Conservation (phyloP, 2,888 invertebrate species). For the Pollenia angustigena region DNA sequence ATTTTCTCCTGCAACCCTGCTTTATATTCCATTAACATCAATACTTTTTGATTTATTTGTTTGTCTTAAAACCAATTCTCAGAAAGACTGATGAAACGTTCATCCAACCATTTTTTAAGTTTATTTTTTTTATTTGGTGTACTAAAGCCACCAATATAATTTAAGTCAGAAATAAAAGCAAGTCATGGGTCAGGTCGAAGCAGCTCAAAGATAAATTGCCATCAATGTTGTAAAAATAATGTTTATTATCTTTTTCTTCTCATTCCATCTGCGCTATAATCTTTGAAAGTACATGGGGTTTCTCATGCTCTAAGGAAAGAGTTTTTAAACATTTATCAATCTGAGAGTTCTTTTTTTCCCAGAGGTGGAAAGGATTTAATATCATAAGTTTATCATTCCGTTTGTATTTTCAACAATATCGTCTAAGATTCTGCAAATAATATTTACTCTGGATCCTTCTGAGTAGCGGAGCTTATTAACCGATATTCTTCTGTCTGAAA, state of each 20-base stretch:
- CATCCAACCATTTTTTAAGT: conserved; percentile 3
- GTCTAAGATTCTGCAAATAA: no score
- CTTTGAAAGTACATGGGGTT: neutral
- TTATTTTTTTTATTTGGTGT: neutral
- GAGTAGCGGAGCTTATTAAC: no score
- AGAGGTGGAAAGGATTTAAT: no score
- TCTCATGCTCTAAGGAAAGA: neutral
- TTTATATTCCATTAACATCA: neutral
- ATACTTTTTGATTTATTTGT: conserved; percentile 24
- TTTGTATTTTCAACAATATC: no score
- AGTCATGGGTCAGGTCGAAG: conserved; percentile 38
- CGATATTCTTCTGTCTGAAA: no score
- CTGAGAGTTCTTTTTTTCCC: neutral
- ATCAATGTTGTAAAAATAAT: conserved; percentile 32
- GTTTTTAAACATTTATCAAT: conserved; percentile 8
- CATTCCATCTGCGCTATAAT: neutral
- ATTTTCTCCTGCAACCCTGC: neutral
- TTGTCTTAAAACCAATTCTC: neutral
- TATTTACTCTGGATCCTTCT: no score
- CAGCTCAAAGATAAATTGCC: conserved; percentile 38
- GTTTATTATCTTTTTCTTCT: neutral
- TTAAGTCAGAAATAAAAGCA: conserved; percentile 1
- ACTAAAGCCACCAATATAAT: conserved; percentile 20
- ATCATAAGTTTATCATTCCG: no score
- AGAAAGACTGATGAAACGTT: neutral